Percentiles rank a stretch among this genome's conserved stretches.
Conservation (phyloP, 2,888 invertebrate genomes). For the Hypomecis atomaria region DNA sequence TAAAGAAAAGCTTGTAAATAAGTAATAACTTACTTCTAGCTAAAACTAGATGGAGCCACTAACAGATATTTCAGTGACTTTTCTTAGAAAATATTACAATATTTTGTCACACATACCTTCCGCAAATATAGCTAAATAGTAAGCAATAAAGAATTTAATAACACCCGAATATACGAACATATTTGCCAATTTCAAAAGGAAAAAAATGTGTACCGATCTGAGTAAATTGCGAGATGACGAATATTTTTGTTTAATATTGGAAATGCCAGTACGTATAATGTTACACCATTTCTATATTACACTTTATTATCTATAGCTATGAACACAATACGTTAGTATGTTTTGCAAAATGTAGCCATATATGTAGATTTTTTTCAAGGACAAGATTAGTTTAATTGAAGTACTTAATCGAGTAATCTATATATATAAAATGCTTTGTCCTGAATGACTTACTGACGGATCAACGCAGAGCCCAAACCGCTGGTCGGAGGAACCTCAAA, state of each 20-base stretch:
- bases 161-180: slow-evolving; percentile 29
- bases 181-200: slow-evolving; percentile 41
- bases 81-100: slow-evolving; percentile 10
- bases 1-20: too few relatives aligned
- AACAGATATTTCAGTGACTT: not conserved
- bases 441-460: too few relatives aligned
- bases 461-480: too few relatives aligned
- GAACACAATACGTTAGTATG: not conserved
- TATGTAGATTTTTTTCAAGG: not conserved
- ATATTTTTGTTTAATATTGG: slow-evolving; percentile 40
- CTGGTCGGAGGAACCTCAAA: too few relatives aligned
- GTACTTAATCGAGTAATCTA: too few relatives aligned
- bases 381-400: too few relatives aligned
- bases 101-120: slow-evolving; percentile 20
- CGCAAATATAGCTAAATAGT: slow-evolving; percentile 34
- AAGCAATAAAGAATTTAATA: slow-evolving; percentile 43
- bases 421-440: too few relatives aligned
- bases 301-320: not conserved
- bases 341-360: not conserved
- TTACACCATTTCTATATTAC: slow-evolving; percentile 5
- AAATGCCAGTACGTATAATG: slow-evolving; percentile 27
- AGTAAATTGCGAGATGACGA: slow-evolving; percentile 34
- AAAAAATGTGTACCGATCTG: slow-evolving; percentile 36
- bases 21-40: not conserved
- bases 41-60: not conserved